Conservation (phyloP, 2,113 vertebrate species). For the Erythrolamprus reginae region DNA sequence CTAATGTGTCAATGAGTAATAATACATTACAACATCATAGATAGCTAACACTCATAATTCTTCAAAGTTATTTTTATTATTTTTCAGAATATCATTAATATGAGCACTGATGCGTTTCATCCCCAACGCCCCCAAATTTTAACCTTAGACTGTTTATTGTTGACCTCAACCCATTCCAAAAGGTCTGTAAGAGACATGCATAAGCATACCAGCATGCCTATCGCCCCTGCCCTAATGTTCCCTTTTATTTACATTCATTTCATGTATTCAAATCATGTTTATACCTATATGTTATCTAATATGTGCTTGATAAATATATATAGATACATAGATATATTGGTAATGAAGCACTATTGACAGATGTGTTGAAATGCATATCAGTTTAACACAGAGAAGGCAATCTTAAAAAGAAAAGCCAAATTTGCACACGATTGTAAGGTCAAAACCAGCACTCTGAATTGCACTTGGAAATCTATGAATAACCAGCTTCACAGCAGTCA, state of each 20-base stretch:
- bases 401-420: not conserved
- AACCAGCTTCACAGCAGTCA: not conserved
- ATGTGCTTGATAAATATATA: too few species aligned
- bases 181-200: too few species aligned
- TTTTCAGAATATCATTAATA: not conserved
- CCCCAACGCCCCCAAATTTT: too few species aligned
- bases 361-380: not conserved
- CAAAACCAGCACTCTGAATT: not conserved
- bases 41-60: not conserved
- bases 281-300: too few species aligned
- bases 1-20: not conserved
- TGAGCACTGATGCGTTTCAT: not conserved
- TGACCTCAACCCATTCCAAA: too few species aligned
- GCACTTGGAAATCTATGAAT: not conserved
- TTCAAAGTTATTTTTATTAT: not conserved
- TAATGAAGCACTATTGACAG: not conserved
- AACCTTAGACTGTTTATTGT: too few species aligned
- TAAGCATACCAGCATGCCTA: too few species aligned
- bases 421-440: not conserved
- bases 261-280: too few species aligned
- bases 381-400: not conserved
- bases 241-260: too few species aligned
- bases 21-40: not conserved
- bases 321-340: not conserved
- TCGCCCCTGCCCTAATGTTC: too few species aligned